These are phyloP conservation scores for Peromyscus aztecus DNA, from an alignment of 2,797 vertebrate species.

Conservation along the genomic window DNA sequence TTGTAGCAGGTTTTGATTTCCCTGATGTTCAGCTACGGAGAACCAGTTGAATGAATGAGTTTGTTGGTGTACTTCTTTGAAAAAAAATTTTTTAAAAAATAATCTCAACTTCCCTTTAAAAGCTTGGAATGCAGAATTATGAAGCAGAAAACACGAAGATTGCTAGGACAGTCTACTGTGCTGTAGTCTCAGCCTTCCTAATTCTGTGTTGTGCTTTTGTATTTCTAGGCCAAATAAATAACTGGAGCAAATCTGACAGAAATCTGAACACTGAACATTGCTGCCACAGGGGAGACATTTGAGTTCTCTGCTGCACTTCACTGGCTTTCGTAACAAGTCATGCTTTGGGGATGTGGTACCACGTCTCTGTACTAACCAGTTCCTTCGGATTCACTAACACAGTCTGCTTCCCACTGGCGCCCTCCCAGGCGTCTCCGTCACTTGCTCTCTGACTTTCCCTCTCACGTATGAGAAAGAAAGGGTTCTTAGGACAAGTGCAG, in stretches of 20 bases:
- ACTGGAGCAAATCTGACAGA: constrained; percentile 52
- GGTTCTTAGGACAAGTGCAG: background rate
- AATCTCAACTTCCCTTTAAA: constrained; percentile 42
- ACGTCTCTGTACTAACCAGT: background rate
- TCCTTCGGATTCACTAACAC: background rate
- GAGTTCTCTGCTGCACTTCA: background rate
- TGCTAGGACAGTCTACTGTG: background rate
- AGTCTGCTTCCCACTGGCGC: background rate
- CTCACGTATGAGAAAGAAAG: background rate
- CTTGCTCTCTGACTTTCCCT: constrained; percentile 36
- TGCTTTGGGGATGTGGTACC: background rate
- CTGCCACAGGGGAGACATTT: background rate
- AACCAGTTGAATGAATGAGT: background rate
- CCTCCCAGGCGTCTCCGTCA: background rate
- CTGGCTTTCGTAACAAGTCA: constrained; percentile 33
- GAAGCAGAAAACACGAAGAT: background rate
- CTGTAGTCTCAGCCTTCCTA: background rate
- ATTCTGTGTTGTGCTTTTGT: background rate
- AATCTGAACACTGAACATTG: background rate
- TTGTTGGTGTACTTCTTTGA: constrained; percentile 58
- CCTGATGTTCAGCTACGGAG: background rate
- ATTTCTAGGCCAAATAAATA: constrained; percentile 46
- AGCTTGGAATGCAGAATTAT: background rate
- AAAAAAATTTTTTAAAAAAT: constrained; percentile 44
- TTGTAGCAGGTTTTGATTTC: constrained; percentile 40